Evolutionary conservation across 2,888 invertebrate genomes (phyloP), one percentile per base, ranked within the genome.

Genomic region (Limnephilus rhombicus): DNA sequence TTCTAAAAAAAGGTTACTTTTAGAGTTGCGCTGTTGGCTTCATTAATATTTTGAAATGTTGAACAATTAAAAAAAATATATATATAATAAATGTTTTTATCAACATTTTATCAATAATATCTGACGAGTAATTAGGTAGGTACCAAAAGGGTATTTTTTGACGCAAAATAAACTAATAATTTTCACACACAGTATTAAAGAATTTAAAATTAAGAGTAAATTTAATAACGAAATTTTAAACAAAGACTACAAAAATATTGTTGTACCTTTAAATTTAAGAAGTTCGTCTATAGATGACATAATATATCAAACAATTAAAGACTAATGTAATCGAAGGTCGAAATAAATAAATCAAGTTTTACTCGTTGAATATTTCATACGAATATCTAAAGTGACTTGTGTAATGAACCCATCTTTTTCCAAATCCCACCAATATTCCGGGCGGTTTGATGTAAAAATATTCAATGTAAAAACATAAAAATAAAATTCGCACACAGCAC

Each of bases 381-480:
- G 41, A 83, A 83, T n/a, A 34, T 83, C 83, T 37, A n/a, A 15
- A 37, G 37, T 83, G 82, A 83, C 34, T 83, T 34, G 41, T 83
- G 41, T 83, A 83, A 83, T 83, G 83, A 83, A 83, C 37, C 83
- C 83, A 83, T 83, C 24, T 24, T 31, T 15, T 18, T 37, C 31
- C 12, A 15, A 34, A 34, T 24, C 37, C 34, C 83, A 41, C 83
- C 37, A n/a, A 83, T 83, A 83, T 83, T 24, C 24, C 83, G 18
- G 24, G 37, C 12, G 83, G 83, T 83, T 37, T 83, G 83, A 83
- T 83, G 18, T 83, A 83, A 85, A 87, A 85, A 85, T 83, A 83
- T 83, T 85, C 85, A 29, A 86, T 41, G 49, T 86, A 12, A 86
- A 86, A 86, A 87, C 34, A 31, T 53, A 87, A 87, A 87, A 87